Conservation (phyloP, 2,797 vertebrate species). For the Acipenser transmontanus region DNA sequence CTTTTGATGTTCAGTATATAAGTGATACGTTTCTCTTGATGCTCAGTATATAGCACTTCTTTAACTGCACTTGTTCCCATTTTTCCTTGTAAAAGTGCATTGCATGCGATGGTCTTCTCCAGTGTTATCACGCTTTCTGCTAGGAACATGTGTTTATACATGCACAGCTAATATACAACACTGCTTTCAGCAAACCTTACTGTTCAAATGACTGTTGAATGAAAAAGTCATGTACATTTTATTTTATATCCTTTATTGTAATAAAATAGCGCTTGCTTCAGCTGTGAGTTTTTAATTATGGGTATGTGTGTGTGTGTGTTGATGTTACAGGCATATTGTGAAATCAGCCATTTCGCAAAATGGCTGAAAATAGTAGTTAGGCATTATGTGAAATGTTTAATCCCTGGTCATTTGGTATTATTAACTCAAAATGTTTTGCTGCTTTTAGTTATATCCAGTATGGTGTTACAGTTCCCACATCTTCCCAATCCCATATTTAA, state of each 20-base stretch:
- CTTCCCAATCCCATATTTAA: no score
- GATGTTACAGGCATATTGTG: no score
- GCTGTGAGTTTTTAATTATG: constrained; percentile 36
- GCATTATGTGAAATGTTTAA: no score
- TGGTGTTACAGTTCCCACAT: no score
- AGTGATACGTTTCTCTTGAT: no score
- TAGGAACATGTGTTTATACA: constrained; percentile 30
- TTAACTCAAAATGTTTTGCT: no score
- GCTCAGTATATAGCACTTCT: constrained; percentile 54
- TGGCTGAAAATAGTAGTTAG: no score
- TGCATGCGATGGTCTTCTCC: constrained; percentile 62
- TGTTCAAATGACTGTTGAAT: constrained; percentile 84
- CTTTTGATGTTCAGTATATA: no score
- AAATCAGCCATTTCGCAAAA: no score
- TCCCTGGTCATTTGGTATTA: no score
- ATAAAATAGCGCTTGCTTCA: constrained; percentile 80
- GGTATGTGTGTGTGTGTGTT: no score
- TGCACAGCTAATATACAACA: constrained; percentile 58
- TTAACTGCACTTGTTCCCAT: constrained; percentile 55
- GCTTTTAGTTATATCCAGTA: no score
- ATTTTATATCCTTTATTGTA: constrained; percentile 91
- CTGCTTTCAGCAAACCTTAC: constrained; percentile 63
- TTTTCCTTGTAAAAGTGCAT: constrained; percentile 52
- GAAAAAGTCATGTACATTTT: constrained; percentile 73
- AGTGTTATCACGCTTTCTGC: constrained; percentile 30